Base-by-base conservation (phyloP, 2,797 vertebrate species). In the Amblyopsis hoosieri region DNA sequence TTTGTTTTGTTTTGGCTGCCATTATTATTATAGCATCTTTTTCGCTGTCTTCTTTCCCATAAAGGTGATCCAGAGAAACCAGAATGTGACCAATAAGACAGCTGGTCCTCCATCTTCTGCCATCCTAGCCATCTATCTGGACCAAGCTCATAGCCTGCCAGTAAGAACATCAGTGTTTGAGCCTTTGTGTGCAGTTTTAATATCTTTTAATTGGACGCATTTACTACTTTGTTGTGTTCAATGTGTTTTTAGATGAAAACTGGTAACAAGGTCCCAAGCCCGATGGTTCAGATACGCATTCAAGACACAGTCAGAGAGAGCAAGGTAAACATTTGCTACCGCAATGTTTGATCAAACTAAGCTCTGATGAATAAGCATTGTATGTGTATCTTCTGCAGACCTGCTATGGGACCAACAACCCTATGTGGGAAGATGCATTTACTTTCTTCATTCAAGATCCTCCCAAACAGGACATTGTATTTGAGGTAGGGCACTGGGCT, bases 361-460 rank as follows among this genome's bases (percentile, higher is more conserved):
- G 45, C 5, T 60, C 17, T 29, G 23, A 29, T 29, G 14, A n/a
- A 33, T 33, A 4, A 13, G 17, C 10, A 12, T 59, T 13, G 55
- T 29, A 0, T 11, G 52, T 50, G 45, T 72, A 5, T 51, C 23
- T 10, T 45, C 64, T 62, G 17, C 71, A 98, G 97, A 92, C 93
- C 2, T 85, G 92, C 66, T 95, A 93, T 1, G 92, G 87, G 42
- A 95, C 90, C 19, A 93, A 78, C 57, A 81, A 66, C 66, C 97
- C 97, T 0, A 87, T 91, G 31, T 98, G 96, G 96, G 95, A 96
- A 53, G 95, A 94, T 1, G 96, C 96, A 1, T 98, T 98, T 76
- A 96, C 94, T 12, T 97, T 98, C 85, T 98, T 97, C 79, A 93
- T 98, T 66, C 95, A 96, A 57, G 93, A 97, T 83, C 96, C 96